Conservation (phyloP, 2,888 invertebrate genomes). For the Nowickia ferox region DNA sequence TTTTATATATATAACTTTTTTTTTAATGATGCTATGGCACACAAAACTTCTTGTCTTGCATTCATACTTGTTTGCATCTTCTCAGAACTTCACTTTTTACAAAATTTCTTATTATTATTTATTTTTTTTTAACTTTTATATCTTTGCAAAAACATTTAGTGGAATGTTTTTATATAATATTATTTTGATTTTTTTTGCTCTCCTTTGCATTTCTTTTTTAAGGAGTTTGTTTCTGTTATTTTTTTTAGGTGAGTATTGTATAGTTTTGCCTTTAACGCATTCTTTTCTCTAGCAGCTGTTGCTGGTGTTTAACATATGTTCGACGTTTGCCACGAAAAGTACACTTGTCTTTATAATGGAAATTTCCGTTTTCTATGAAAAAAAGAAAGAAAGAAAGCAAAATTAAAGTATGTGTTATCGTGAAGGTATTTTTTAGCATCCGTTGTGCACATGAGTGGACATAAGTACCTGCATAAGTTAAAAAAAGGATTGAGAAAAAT, state of each 20-base stretch:
- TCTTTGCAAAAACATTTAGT: conserved; percentile 30
- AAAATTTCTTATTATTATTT: background rate
- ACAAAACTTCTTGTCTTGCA: conserved; percentile 27
- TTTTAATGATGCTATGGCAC: conserved; percentile 52
- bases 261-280: conserved; percentile 46
- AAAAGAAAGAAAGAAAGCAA: background rate
- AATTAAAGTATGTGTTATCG: conserved; percentile 28
- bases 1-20: conserved; percentile 20
- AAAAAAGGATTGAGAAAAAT: background rate
- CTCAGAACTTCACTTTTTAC: conserved; percentile 43
- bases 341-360: conserved; percentile 57
- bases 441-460: conserved; percentile 54
- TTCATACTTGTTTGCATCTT: background rate
- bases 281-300: conserved; percentile 25
- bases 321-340: conserved; percentile 20
- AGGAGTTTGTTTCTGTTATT: background rate
- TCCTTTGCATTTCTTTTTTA: background rate
- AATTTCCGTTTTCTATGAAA: conserved; percentile 47
- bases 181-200: conserved; percentile 4
- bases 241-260: conserved; percentile 4
- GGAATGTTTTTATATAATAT: conserved; percentile 26
- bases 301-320: conserved; percentile 58
- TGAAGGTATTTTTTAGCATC: conserved; percentile 23
- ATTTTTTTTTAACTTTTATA: conserved; percentile 32
- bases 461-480: conserved; percentile 2